Conservation (phyloP, 2,888 invertebrate species). For the Schizotus pectinicornis region DNA sequence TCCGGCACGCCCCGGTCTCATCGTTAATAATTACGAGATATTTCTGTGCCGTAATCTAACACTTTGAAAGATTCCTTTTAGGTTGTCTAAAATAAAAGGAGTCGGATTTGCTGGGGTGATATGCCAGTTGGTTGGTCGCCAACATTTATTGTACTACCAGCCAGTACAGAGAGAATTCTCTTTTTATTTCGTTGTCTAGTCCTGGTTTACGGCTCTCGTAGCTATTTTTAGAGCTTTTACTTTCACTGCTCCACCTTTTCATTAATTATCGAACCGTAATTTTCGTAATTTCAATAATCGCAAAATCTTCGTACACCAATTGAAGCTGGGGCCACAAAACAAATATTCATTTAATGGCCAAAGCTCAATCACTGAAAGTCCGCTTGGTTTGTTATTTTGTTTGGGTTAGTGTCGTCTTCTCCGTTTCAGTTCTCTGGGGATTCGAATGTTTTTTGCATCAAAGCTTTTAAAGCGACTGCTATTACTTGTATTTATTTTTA, state of each 20-base stretch:
- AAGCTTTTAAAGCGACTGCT: too few species aligned
- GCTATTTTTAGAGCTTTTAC: too few species aligned
- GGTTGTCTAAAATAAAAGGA: neutral
- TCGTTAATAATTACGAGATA: too few species aligned
- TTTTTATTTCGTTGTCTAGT: neutral
- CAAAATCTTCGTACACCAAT: too few species aligned
- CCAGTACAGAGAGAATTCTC: neutral
- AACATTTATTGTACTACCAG: neutral
- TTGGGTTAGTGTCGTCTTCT: neutral
- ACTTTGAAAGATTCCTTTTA: too few species aligned
- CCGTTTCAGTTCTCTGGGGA: neutral
- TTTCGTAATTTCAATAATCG: too few species aligned
- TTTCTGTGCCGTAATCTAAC: too few species aligned
- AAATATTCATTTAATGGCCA: neutral
- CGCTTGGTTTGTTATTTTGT: neutral
- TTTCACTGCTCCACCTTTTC: neutral
- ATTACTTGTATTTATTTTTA: too few species aligned
- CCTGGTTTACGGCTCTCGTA: neutral
- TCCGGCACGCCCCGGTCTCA: too few species aligned
- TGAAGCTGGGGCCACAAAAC: too few species aligned
- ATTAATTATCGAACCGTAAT: neutral
- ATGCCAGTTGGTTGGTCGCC: conserved; percentile 2
- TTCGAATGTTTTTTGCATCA: too few species aligned
- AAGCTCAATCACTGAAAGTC: neutral
- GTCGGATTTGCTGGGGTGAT: neutral